Evolutionary conservation across 37 sponge, comb jelly and placozoan species (phyloP), one percentile per base, ranked within the genome.

Genomic region (Oopsacas minuta): DNA sequence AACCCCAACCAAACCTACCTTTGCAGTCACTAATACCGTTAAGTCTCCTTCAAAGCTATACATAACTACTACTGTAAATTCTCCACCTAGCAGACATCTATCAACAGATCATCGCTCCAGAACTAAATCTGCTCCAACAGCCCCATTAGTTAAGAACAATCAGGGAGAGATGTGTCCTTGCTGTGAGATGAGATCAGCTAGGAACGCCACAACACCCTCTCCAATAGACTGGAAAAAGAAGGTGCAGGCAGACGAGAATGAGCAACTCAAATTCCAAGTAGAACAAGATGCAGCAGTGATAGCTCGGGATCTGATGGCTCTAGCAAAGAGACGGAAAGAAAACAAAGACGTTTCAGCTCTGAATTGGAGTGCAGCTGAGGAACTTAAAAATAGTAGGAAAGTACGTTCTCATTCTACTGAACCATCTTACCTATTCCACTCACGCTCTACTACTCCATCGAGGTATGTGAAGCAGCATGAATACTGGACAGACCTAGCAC

Each of bases 101-200:
- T 61, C 75, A 61, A 12, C 75, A 61, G 75, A 61, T 34, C 75
- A 25, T 61, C 75, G 75, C 75, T 61, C 7, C 75, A 61, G 75
- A 61, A 61, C 75, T 3, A 61, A 61, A 34, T 61, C 75, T 61
- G 75, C 75, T 3, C 75, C 75, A 5, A 61, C 75, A 7, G 75
- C 32, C 75, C 32, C 75, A 7, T 3, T 34, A 7, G 1, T 5
- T 34, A n/a, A n/a, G 28, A 61, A 34, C 75, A 10, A 12, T 34
- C 75, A n/a, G 30, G 75, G 75, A n/a, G 75, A 61, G 75, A 61
- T 61, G 75, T 61, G 75, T 61, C 75, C 75, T 12, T 61, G 75
- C 30, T 61, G 75, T 34, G 75, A 61, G 75, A 61, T 61, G 75
- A 10, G 75, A 3, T 61, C 75, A 25, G 75, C 75, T 5, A 61